These are phyloP conservation scores for Sylvia borin DNA, from an alignment of 2,797 vertebrate genomes.

Conservation along the genomic window DNA sequence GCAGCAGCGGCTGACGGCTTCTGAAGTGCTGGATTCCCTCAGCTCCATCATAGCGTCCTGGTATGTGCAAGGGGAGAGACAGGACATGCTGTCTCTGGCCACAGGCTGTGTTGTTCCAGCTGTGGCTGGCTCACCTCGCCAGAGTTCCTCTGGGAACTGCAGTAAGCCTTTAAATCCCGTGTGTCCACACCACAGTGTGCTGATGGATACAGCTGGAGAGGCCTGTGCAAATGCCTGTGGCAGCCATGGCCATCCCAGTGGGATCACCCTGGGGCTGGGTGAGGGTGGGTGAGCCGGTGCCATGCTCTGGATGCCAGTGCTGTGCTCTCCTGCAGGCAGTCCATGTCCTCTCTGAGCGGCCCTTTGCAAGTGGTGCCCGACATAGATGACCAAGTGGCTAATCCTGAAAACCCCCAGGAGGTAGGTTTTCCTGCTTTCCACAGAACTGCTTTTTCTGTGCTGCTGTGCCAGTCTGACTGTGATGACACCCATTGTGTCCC, in stretches of 20 bases:
- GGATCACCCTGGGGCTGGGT: background rate
- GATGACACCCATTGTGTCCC: background rate
- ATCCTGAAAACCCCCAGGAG: slow-evolving; percentile 91
- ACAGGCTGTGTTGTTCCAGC: background rate
- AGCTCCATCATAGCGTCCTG: slow-evolving; percentile 95
- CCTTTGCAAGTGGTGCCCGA: slow-evolving; percentile 97
- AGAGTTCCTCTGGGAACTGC: background rate
- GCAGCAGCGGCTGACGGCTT: slow-evolving; percentile 92
- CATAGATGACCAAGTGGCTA: slow-evolving; percentile 95
- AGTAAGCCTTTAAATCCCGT: background rate
- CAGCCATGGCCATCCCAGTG: background rate
- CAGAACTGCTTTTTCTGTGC: background rate
- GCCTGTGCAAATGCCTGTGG: no score
- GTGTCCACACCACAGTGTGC: background rate
- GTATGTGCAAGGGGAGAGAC: slow-evolving; percentile 68
- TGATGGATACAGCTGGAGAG: background rate
- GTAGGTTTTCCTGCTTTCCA: slow-evolving; percentile 63
- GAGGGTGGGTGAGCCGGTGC: background rate
- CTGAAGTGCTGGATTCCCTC: slow-evolving; percentile 94
- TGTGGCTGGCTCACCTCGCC: background rate
- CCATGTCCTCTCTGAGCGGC: slow-evolving; percentile 92
- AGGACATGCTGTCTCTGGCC: background rate
- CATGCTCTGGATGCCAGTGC: background rate
- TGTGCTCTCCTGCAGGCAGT: slow-evolving; percentile 83
- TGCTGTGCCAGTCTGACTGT: background rate